These are phyloP conservation scores for Drosophila koepferae DNA, from an alignment of 2,888 invertebrate species.

Conservation along the genomic window DNA sequence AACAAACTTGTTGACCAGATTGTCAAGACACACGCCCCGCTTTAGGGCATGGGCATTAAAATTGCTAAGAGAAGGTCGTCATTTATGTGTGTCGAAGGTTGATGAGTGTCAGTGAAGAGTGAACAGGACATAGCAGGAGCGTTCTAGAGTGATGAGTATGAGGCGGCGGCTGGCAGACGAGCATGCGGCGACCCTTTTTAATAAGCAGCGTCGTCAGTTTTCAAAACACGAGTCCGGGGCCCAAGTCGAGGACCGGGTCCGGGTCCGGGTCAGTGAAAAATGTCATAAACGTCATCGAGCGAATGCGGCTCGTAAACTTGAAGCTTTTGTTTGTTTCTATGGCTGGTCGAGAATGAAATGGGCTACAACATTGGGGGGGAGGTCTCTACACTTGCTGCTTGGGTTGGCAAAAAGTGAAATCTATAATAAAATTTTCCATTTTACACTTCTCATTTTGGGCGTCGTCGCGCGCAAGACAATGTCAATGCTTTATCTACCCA, in stretches of 20 bases:
- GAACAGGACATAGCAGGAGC: neutral
- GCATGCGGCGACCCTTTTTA: constrained; percentile 46
- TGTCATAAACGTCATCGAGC: constrained; percentile 66
- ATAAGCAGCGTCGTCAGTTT: constrained; percentile 56
- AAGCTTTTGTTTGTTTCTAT: constrained; percentile 26
- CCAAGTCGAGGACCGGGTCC: neutral
- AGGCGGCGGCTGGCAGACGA: neutral
- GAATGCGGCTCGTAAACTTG: constrained; percentile 62
- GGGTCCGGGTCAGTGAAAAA: constrained; percentile 46
- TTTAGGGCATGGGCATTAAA: constrained; percentile 13
- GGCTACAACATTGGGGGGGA: neutral
- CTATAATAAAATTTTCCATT: constrained; percentile 66
- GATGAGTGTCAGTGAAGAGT: constrained; percentile 6
- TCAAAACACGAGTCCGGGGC: constrained; percentile 38
- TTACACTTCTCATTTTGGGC: constrained; percentile 51
- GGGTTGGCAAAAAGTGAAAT: constrained; percentile 63
- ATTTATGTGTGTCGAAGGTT: constrained; percentile 6
- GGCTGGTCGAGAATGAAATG: neutral
- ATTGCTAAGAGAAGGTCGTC: constrained; percentile 13
- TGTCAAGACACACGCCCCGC: constrained; percentile 10
- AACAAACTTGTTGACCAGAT: constrained; percentile 24
- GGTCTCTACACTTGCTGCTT: neutral
- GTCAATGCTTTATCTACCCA: constrained; percentile 29
- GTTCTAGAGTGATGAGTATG: neutral
- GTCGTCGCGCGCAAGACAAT: constrained; percentile 22